Evolutionary conservation across 2,113 vertebrate genomes (phyloP).

Genomic region (Regulus satrapa): DNA sequence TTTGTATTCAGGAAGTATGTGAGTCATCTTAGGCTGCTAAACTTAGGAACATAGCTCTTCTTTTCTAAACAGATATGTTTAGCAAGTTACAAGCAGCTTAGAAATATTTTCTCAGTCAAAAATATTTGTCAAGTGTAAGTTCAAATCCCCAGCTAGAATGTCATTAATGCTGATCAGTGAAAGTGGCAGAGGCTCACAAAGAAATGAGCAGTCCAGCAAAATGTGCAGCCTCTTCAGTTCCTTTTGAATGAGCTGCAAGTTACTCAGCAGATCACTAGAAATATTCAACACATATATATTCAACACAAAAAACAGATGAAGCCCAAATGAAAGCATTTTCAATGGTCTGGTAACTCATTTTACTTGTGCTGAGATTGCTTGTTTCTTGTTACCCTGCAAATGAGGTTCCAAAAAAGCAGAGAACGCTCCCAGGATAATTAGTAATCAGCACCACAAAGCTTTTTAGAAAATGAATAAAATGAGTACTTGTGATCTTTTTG

Average conservation of each 20-base stretch:
- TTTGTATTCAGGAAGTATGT: background rate
- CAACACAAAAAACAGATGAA: background rate
- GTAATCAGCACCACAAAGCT: background rate
- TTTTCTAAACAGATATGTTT: background rate
- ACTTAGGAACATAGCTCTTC: background rate
- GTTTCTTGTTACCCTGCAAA: background rate
- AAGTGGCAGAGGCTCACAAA: background rate
- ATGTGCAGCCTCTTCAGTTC: background rate
- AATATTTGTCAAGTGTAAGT: background rate
- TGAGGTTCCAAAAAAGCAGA: background rate
- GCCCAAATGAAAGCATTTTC: background rate
- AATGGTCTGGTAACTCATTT: background rate
- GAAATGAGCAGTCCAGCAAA: background rate
- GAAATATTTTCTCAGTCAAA: background rate
- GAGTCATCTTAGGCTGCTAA: background rate
- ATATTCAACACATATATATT: background rate
- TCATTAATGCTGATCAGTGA: background rate
- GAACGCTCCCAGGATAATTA: constrained; percentile 33
- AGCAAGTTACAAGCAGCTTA: background rate
- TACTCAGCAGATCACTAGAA: background rate
- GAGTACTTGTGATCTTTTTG: constrained; percentile 6
- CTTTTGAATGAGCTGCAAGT: background rate
- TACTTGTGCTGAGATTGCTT: background rate
- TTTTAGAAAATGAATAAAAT: background rate
- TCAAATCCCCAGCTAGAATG: background rate